Evolutionary conservation across 2,888 invertebrate species (phyloP).

Genomic region (Syrphus vitripennis): DNA sequence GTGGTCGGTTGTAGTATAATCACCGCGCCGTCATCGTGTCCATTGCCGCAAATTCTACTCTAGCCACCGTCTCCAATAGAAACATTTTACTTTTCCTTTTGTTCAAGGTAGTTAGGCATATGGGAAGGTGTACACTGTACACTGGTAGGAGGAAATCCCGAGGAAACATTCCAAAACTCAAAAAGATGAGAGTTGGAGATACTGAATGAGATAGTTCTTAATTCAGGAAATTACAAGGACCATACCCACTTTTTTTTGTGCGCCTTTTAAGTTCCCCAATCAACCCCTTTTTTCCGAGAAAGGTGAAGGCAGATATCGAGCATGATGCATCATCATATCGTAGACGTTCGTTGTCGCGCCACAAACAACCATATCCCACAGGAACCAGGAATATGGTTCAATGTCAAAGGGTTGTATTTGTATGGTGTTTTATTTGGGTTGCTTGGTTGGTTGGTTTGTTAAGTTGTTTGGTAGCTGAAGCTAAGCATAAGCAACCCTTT

Average conservation of each 20-base stretch:
- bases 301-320: conserved; percentile 24
- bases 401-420: conserved; percentile 65
- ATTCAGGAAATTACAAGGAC: conserved; percentile 65
- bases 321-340: not conserved
- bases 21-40: not conserved
- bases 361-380: not conserved
- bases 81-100: conserved; percentile 18
- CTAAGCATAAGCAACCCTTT: conserved; percentile 37
- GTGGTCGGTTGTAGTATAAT: not conserved
- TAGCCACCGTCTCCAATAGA: not conserved
- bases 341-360: not conserved
- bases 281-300: conserved; percentile 25
- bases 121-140: not conserved
- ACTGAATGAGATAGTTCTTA: conserved; percentile 44
- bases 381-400: conserved; percentile 58
- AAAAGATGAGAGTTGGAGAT: conserved; percentile 51
- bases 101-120: not conserved
- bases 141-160: not conserved
- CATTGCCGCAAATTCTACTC: not conserved
- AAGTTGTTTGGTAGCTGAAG: not conserved
- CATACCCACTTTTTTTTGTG: conserved; percentile 48
- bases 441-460: not conserved
- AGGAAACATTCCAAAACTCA: conserved; percentile 28
- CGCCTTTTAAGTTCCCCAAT: not conserved
- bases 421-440: not conserved